Base-by-base conservation (phyloP, 2,113 vertebrate genomes). In the Ceyx melanurus region DNA sequence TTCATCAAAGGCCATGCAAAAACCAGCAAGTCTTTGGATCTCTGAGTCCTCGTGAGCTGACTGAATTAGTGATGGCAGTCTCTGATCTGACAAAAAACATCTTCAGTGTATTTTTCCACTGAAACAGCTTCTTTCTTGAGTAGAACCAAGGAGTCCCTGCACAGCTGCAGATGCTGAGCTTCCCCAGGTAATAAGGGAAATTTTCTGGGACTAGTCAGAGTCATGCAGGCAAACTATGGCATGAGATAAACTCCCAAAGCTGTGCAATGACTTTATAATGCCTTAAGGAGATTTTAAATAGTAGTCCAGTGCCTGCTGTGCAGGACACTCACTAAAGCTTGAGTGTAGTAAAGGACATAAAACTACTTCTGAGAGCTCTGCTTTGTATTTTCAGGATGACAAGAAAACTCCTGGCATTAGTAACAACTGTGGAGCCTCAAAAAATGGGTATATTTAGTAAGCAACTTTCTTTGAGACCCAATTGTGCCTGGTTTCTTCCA, bases 11-110 rank as follows among this genome's bases (percentile, higher is more conserved):
- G 45, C 57, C 2, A 3, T 56, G 46, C 51, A 71, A 93, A 70
- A 62, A 65, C 10, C 60, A 70, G 64, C 65, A 66, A 76, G 37
- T 18, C 1, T 65, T 58, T 57, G 58, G 50, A 61, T 92, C 22
- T 74, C 56, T 62, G 42, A 2, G 1, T 91, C 82, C 37, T 62
- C 77, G 33, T 88, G 58, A 91, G 62, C 37, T 74, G 50, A 31
- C 50, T 71, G 66, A 61, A 81, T 89, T 79, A 70, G 78, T 18
- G 58, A 82, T 33, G 65, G 54, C 20, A 20, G n/a, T 13, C 22
- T 89, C 70, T 81, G 46, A 65, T 66, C 42, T 54, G 71, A 82
- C 35, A 61, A 92, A 91, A 89, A 79, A 29, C 26, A 84, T 13
- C 23, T 82, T 76, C 48, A 37, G 22, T 82, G 57, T 50, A 9